Conservation (phyloP, 2,888 invertebrate species). For the Xestia ashworthii region DNA sequence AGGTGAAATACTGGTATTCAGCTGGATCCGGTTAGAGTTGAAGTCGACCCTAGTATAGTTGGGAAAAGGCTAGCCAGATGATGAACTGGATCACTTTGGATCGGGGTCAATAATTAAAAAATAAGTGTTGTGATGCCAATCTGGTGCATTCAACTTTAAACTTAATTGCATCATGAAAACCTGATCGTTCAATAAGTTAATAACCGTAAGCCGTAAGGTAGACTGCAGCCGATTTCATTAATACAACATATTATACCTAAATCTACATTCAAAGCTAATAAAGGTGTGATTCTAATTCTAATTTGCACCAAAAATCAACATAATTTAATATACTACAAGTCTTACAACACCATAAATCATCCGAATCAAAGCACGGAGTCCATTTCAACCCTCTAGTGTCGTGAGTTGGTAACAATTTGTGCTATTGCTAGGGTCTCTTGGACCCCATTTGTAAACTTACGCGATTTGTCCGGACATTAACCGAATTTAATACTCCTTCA, state of each 20-base stretch:
- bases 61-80: too few relatives aligned
- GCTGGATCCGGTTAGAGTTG: too few relatives aligned
- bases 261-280: too few relatives aligned
- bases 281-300: too few relatives aligned
- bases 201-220: too few relatives aligned
- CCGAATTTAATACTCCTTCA: conserved; percentile 80
- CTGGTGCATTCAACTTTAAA: background rate
- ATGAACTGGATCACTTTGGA: too few relatives aligned
- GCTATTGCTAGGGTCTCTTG: conserved; percentile 72
- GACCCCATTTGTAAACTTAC: conserved; percentile 79
- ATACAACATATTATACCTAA: too few relatives aligned
- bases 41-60: too few relatives aligned
- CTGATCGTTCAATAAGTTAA: background rate
- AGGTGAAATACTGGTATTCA: too few relatives aligned
- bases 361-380: conserved; percentile 72
- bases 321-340: conserved; percentile 57
- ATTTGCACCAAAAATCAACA: too few relatives aligned
- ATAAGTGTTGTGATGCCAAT: background rate
- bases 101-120: background rate
- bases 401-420: conserved; percentile 71
- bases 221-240: too few relatives aligned
- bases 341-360: conserved; percentile 49
- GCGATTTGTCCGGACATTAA: conserved; percentile 82
- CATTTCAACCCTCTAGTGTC: conserved; percentile 74
- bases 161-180: background rate